Evolutionary conservation across 1,140 invertebrate genomes (phyloP).

Genomic region (Leucophenga varia): DNA sequence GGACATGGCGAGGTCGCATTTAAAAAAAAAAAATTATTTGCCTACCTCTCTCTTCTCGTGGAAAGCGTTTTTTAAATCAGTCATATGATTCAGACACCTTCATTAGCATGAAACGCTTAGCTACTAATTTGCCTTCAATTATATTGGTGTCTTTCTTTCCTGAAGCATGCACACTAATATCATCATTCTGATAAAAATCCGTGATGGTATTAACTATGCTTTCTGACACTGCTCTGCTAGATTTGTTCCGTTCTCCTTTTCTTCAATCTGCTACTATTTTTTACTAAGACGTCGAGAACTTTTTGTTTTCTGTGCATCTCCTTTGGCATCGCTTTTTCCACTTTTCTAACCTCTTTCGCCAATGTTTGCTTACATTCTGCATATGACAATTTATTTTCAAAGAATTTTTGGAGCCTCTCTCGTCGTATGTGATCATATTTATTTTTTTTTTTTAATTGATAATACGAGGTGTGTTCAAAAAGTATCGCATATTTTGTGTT

Average conservation of each 20-base stretch:
- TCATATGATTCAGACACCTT: slow-evolving; percentile 5
- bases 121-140: slow-evolving; percentile 1
- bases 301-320: slow-evolving; percentile 2
- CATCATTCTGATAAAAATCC: neutral
- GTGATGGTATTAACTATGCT: neutral
- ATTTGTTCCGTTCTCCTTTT: neutral
- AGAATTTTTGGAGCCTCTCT: too few species aligned
- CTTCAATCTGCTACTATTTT: neutral
- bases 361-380: too few species aligned
- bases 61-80: slow-evolving; percentile 2
- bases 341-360: too few species aligned
- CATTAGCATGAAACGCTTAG: slow-evolving; percentile 7
- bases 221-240: neutral
- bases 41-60: slow-evolving; percentile 1
- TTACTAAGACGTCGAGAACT: slow-evolving; percentile 4
- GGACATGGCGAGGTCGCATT: slow-evolving; percentile 1
- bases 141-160: slow-evolving; percentile 6
- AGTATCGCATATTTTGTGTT: too few species aligned
- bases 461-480: too few species aligned
- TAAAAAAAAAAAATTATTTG: slow-evolving; percentile 4
- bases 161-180: slow-evolving; percentile 1
- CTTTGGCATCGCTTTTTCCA: slow-evolving; percentile 7
- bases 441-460: too few species aligned
- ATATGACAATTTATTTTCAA: too few species aligned
- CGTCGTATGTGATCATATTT: too few species aligned